Evolutionary conservation across 2,797 vertebrate species (phyloP), one percentile per base, ranked within the genome.

Genomic region (Esox lucius): DNA sequence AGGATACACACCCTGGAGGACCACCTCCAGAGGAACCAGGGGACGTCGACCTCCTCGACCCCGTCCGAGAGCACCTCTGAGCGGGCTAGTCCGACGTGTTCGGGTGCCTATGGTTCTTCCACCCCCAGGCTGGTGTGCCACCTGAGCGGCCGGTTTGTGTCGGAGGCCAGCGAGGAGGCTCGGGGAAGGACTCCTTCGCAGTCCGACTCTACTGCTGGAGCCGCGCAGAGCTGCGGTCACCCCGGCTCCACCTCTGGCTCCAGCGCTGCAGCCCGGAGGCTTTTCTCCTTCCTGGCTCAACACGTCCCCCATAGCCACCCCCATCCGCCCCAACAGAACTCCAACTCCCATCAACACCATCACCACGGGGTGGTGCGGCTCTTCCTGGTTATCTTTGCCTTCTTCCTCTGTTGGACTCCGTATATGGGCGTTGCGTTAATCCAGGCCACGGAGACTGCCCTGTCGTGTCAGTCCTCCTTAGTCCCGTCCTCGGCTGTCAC

Each of bases 361-460:
- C 88, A 91, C 28, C 92, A 93, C 0, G 95, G 95, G 15, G 70
- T 92, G n/a, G 33, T 91, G 33, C 94, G 94, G 22, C 91, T 95
- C 80, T 88, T 95, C 72, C 61, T 95, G 81, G 90, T 95, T 78
- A 93, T 96, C 19, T 80, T 83, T 0, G 90, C 91, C n/a, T 96
- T 96, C 81, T 91, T 96, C 79, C 82, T 95, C 22, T 96, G 95
- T 89, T 95, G 95, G 95, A 93, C 91, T 1, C 95, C 95, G 0
- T 94, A 93, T 74, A 87, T 95, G 12, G 79, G 90, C 0, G 88
- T 96, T n/a, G 89, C 91, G 22, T 70, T 95, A 56, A 76, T 94
- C 66, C 94, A 94, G 85, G 93, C 95, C 46, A 84, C 91, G 13
- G 95, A 95, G 86, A 87, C 80, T 0, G 92, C 92, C 0, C 81